These are phyloP conservation scores for Balaeniceps rex DNA, from an alignment of 2,113 vertebrate genomes.

Conservation along the genomic window DNA sequence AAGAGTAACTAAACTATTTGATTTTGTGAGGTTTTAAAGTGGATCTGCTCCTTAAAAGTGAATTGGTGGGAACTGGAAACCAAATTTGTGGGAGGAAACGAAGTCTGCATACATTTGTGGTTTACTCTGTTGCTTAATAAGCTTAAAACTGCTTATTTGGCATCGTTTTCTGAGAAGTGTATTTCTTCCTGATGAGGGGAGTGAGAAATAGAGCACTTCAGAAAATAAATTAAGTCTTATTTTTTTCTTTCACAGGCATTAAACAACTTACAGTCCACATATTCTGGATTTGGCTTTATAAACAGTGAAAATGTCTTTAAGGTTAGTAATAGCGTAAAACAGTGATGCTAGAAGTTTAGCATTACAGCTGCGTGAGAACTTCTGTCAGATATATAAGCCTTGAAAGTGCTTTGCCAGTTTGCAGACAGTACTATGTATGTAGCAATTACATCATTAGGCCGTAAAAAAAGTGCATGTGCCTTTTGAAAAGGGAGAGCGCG, in stretches of 20 bases:
- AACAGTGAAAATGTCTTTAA: slow-evolving; percentile 98
- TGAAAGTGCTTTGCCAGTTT: not conserved
- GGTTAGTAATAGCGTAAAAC: slow-evolving; percentile 41
- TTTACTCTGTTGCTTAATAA: not conserved
- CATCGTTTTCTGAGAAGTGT: not conserved
- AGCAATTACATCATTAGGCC: not conserved
- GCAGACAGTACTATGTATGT: not conserved
- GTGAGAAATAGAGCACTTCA: not conserved
- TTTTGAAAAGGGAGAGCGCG: not conserved
- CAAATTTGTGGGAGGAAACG: not conserved
- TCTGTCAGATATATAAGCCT: rapidly evolving
- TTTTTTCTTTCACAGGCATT: slow-evolving; percentile 78
- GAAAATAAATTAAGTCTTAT: not conserved
- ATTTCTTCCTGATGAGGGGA: not conserved
- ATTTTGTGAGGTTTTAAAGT: not conserved
- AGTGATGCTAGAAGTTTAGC: not conserved
- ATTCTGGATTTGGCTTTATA: slow-evolving; percentile 92
- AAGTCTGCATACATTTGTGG: not conserved
- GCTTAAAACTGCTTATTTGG: not conserved
- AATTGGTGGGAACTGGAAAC: not conserved
- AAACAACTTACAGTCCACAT: slow-evolving; percentile 96
- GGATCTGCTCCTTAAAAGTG: not conserved
- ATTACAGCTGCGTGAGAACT: not conserved
- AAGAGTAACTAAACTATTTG: not conserved
- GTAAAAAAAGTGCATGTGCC: not conserved